phyloP scores from a whole-genome alignment of 35 echinoderm and acorn worm species.

The Ptychodera flava region DNA sequence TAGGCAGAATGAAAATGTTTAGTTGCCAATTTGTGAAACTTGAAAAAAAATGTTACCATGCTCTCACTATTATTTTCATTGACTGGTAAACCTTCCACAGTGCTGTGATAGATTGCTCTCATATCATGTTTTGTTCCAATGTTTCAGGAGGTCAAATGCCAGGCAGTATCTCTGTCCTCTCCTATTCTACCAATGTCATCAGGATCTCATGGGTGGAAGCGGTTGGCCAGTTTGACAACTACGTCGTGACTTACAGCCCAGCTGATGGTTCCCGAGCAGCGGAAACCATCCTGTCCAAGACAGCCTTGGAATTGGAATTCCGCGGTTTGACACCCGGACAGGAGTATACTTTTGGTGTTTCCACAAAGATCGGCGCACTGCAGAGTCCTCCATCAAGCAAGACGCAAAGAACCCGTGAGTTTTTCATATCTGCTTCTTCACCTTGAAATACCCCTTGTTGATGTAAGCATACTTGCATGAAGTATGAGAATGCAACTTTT shows the following conservation, averaged over 20 bases:
- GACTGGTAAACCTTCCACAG: no score
- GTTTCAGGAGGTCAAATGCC: background rate
- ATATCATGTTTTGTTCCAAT: no score
- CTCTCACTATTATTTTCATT: no score
- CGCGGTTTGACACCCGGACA: background rate
- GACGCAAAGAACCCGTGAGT: background rate
- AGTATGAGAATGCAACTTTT: no score
- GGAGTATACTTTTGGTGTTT: background rate
- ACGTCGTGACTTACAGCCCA: conserved; percentile 47
- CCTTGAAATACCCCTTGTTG: no score
- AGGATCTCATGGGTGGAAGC: conserved; percentile 43
- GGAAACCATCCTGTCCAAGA: background rate
- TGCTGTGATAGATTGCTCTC: no score
- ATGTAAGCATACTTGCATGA: no score
- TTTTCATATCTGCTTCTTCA: background rate
- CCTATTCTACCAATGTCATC: conserved; percentile 25
- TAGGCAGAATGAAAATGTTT: no score
- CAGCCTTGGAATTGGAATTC: background rate
- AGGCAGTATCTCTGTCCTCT: background rate
- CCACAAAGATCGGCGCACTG: background rate
- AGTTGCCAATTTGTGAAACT: no score
- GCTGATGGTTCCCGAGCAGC: conserved; percentile 5
- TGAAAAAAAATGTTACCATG: no score
- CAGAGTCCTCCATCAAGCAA: background rate
- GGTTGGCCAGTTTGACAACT: conserved; percentile 73